These are phyloP conservation scores for Agrilus cyanescens DNA, from an alignment of 2,888 invertebrate species.

Conservation along the genomic window DNA sequence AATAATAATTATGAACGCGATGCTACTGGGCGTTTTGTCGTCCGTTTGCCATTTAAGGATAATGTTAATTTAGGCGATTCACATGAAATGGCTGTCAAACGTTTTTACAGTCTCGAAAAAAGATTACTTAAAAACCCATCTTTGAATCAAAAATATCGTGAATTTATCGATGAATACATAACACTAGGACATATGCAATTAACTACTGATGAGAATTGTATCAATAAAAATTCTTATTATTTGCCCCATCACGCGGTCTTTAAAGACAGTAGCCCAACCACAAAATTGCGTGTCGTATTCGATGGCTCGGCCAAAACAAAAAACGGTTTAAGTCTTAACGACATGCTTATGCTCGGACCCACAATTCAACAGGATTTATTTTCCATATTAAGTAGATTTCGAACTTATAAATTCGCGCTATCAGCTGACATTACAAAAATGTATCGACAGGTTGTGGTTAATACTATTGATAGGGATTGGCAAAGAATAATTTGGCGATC, in stretches of 20 bases:
- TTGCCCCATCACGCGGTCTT: constrained; percentile 11
- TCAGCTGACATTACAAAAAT: too few species aligned
- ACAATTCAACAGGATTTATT: not conserved
- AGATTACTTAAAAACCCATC: constrained; percentile 5
- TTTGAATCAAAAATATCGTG: constrained; percentile 6
- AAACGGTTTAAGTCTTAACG: not conserved
- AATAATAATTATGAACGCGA: too few species aligned
- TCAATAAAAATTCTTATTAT: not conserved
- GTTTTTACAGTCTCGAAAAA: constrained; percentile 3
- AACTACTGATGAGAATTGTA: not conserved
- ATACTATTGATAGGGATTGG: too few species aligned
- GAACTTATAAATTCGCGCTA: not conserved
- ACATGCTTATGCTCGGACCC: not conserved
- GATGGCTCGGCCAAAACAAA: constrained; percentile 4
- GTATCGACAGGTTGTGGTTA: too few species aligned
- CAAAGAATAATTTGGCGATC: too few species aligned
- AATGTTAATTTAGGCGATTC: not conserved
- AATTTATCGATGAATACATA: constrained; percentile 14
- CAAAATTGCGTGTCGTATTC: too few species aligned
- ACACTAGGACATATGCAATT: constrained; percentile 15
- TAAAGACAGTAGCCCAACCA: too few species aligned
- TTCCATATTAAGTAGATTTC: not conserved
- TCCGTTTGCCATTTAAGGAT: too few species aligned
- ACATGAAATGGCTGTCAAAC: not conserved
- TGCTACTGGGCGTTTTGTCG: too few species aligned